Conservation (phyloP, 2,113 vertebrate genomes). For the Toxotes chatareus region DNA sequence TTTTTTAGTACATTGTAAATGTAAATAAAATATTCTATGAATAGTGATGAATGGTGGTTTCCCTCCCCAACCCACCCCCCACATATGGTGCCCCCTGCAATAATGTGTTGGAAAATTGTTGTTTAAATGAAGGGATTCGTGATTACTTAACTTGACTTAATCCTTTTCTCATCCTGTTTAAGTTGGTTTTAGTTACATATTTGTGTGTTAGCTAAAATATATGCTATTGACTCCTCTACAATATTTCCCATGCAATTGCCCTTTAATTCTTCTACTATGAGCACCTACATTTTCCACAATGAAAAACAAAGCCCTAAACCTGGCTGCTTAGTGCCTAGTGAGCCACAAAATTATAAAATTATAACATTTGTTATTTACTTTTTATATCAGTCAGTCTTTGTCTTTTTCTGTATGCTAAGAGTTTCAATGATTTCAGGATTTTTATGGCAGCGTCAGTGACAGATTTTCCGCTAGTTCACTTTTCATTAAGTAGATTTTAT, state of each 20-base stretch:
- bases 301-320: neutral
- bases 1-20: too few species aligned
- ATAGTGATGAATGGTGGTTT: too few species aligned
- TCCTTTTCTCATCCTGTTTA: neutral
- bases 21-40: too few species aligned
- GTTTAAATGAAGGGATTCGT: neutral
- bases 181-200: neutral
- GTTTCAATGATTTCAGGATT: neutral
- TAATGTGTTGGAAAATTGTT: neutral
- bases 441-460: neutral
- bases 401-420: neutral
- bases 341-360: neutral
- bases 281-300: neutral
- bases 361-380: neutral
- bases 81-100: too few species aligned
- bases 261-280: neutral
- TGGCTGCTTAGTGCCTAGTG: neutral
- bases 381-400: neutral
- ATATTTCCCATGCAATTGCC: neutral
- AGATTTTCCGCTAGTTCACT: neutral
- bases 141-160: constrained; percentile 18
- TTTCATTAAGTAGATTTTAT: constrained; percentile 2
- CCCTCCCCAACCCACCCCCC: too few species aligned
- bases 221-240: neutral
- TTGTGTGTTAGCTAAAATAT: neutral